Base-by-base conservation (phyloP, 2,888 invertebrate species). In the Dascillus cervinus region DNA sequence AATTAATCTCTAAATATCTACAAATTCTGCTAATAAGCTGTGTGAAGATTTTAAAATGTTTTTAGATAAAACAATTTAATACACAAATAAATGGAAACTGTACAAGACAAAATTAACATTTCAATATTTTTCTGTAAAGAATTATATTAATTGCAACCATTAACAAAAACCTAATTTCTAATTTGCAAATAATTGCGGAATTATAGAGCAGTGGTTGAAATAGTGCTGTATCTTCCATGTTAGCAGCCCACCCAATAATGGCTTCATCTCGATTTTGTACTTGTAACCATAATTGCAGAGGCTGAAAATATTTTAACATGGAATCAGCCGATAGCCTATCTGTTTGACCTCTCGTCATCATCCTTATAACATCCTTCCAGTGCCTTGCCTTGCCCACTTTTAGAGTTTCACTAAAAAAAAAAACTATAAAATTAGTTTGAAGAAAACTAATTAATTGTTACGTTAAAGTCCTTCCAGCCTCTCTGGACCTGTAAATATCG, bases 281-380 rank as follows among this genome's bases (percentile, higher is more conserved):
- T 30, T 79, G 73, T 1, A 92, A 69, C 86, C 87, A 92, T 0
- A 78, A 66, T 38, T 75, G 70, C 9, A 92, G 62, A 0, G 90
- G 91, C 40, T 81, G 70, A 62, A 90, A 92, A 57, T 89, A 92
- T 58, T 80, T 78, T 15, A 87, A 65, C 46, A 92, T 69, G 0
- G 90, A 74, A 42, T 78, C 75, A 0, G 86, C 82, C 20, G 85
- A 83, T 54, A 91, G 72, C 44, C 77, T 69, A 48, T 82, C 81
- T 0, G 77, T 76, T 47, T 73, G 73, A 0, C 82, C 82, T 33
- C 75, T 67, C 0, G 85, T 87, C 60, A 88, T 63, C 38, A 70
- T 71, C 30, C 77, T 68, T 39, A 92, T 71, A 8, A 86, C 73
- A 37, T 89, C 82, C n/a, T 77, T 72, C 56, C 83, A 77, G 4